These are phyloP conservation scores for Xiphophorus maculatus DNA, from an alignment of 2,113 vertebrate species.

Conservation along the genomic window DNA sequence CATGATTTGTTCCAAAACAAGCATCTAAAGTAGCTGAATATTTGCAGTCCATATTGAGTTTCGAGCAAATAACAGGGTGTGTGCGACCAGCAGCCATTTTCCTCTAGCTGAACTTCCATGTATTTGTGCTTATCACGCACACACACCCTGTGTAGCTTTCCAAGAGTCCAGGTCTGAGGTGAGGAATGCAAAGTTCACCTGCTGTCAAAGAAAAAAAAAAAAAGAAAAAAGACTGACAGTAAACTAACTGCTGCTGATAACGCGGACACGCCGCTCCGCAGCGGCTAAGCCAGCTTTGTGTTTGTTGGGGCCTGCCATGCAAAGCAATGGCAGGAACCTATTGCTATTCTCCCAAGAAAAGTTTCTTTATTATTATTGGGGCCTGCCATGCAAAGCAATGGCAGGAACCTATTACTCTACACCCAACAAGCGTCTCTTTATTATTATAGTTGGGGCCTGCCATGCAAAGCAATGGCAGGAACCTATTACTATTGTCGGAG, in stretches of 20 bases:
- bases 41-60: not conserved
- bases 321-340: no score
- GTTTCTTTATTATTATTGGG: no score
- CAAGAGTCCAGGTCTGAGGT: conserved; percentile 48
- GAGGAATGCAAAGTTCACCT: conserved; percentile 34
- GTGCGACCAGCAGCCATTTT: not conserved
- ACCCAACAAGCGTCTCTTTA: no score
- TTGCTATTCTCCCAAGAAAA: no score
- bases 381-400: no score
- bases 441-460: no score
- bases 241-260: conserved; percentile 6
- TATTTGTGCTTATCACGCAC: conserved; percentile 34
- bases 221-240: not conserved
- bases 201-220: not conserved
- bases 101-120: not conserved
- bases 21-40: not conserved
- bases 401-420: no score
- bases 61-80: no score
- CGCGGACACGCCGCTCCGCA: not conserved
- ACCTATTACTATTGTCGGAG: no score
- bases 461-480: no score
- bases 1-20: no score
- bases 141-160: conserved; percentile 47
- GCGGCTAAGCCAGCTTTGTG: not conserved
- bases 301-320: no score